Base-by-base conservation (phyloP, 2,797 vertebrate genomes). In the Acanthurus tractus region DNA sequence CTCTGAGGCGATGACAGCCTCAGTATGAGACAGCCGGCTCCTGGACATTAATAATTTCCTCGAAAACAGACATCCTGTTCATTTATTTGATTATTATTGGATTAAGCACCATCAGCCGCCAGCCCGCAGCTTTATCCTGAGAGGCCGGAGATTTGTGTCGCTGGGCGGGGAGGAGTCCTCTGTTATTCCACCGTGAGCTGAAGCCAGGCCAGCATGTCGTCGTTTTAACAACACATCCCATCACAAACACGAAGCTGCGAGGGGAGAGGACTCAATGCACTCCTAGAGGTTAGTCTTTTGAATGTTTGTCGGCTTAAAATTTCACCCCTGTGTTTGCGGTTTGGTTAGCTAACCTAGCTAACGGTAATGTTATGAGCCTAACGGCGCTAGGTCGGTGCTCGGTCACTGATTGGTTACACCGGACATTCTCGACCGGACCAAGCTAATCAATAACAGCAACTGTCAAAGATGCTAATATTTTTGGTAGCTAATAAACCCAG, bases 91-190 rank as follows among this genome's bases (percentile, higher is more conserved):
- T 45, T 40, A 76, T 76, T 77, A 84, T 82, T 74, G 89, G 92
- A 94, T 93, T 93, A 92, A 50, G 71, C 74, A 66, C 20, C 84
- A 65, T 83, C 85, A 52, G 78, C 76, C 81, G 75, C 55, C 76
- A 78, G 77, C 50, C 25, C 49, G 71, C 83, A 66, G 88, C 81
- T 84, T 94, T 89, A 93, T 89, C 91, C 83, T 71, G 77, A 76
- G 76, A 95, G 93, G 93, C 94, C 95, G 91, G 85, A 86, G 86
- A 86, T 88, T 84, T 85, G 92, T 72, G 74, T 84, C 66, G 87
- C 79, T 44, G 86, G 82, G 71, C 88, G 53, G 92, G 91, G 91
- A 90, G 91, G 92, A 93, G 90, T 82, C 87, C 67, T 34, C 29
- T 34, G 78, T 85, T 84, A 76, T 84, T 81, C 53, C 84, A 18